These are phyloP conservation scores for Varanus komodoensis DNA, from an alignment of 2,113 vertebrate genomes.

Conservation along the genomic window DNA sequence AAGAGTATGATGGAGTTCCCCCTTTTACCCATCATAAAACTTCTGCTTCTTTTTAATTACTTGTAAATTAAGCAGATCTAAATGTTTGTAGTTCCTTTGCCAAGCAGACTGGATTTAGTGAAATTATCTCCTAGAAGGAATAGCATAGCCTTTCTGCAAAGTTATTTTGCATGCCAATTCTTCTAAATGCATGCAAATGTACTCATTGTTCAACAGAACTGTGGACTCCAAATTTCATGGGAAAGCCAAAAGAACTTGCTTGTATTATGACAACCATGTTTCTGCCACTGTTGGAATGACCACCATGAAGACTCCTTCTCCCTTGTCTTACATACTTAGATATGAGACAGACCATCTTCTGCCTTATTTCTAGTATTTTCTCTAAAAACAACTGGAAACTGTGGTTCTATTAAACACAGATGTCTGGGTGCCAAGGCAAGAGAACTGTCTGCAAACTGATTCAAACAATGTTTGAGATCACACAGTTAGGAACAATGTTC, in stretches of 20 bases:
- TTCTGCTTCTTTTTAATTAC: background rate
- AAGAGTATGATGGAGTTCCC: too few species aligned
- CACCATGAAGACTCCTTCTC: slow-evolving; percentile 2
- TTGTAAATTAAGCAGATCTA: background rate
- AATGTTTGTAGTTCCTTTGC: slow-evolving; percentile 7
- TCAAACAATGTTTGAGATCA: slow-evolving; percentile 26
- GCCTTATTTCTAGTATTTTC: slow-evolving; percentile 43
- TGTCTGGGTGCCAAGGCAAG: background rate
- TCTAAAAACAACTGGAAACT: slow-evolving; percentile 29
- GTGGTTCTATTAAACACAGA: slow-evolving; percentile 51
- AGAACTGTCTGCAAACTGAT: slow-evolving; percentile 30
- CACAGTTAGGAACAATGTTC: slow-evolving; percentile 22
- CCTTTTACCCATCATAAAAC: background rate
- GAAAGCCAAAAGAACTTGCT: background rate
- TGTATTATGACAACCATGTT: slow-evolving; percentile 30
- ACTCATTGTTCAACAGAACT: slow-evolving; percentile 12
- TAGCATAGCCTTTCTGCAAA: slow-evolving; percentile 26
- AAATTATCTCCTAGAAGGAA: slow-evolving; percentile 32
- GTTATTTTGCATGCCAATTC: slow-evolving; percentile 23
- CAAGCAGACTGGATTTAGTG: background rate
- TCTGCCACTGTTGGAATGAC: slow-evolving; percentile 37
- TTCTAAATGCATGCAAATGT: slow-evolving; percentile 46
- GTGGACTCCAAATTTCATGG: background rate
- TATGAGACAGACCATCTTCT: slow-evolving; percentile 33
- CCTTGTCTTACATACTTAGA: background rate